Conservation (phyloP, 1,140 invertebrate genomes). For the Vanessa atalanta region DNA sequence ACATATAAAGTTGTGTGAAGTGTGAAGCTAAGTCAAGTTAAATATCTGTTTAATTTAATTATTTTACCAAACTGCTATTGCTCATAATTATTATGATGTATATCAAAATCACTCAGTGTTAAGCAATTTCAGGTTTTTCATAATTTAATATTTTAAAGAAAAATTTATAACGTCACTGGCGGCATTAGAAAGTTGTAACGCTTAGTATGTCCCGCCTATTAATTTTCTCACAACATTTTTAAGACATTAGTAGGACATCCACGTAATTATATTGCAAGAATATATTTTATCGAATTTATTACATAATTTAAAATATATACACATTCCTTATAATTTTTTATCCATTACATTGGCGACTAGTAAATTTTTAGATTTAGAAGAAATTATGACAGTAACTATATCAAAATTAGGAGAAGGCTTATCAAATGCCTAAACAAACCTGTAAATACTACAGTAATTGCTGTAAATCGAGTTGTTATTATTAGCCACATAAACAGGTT, state of each 20-base stretch:
- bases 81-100: too few species aligned
- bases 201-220: not conserved
- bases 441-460: conserved; percentile 80
- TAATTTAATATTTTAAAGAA: not conserved
- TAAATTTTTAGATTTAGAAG: not conserved
- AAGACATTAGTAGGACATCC: not conserved
- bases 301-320: not conserved
- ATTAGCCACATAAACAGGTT: conserved; percentile 64
- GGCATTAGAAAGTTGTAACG: conserved; percentile 10
- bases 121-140: not conserved
- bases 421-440: conserved; percentile 52
- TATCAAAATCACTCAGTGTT: too few species aligned
- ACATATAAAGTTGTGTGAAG: too few species aligned
- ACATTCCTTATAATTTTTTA: not conserved
- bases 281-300: not conserved
- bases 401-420: not conserved
- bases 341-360: not conserved
- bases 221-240: conserved; percentile 1
- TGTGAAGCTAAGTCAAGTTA: too few species aligned
- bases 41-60: too few species aligned
- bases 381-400: not conserved
- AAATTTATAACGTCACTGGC: not conserved
- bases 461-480: conserved; percentile 79
- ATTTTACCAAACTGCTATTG: too few species aligned
- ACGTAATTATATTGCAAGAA: not conserved